Conservation (phyloP, 2,888 invertebrate genomes). For the Acanthosoma haemorrhoidale region DNA sequence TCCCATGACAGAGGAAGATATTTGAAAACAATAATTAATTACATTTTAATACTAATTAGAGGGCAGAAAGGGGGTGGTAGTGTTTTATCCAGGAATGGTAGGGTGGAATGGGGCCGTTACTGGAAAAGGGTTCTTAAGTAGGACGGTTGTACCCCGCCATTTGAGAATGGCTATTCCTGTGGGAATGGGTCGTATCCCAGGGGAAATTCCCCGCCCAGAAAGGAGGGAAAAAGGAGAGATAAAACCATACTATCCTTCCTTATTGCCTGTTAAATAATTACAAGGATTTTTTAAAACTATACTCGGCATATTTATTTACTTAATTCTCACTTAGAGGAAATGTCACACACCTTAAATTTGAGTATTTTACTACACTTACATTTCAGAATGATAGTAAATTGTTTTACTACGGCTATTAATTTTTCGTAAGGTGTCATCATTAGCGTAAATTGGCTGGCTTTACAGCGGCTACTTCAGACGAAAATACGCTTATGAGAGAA, state of each 20-base stretch:
- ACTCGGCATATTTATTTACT: background rate
- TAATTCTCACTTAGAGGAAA: background rate
- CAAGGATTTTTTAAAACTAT: background rate
- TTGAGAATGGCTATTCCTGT: background rate
- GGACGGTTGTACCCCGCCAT: background rate
- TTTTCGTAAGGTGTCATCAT: too few relatives aligned
- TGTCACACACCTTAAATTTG: too few relatives aligned
- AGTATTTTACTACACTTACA: too few relatives aligned
- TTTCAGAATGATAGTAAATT: too few relatives aligned
- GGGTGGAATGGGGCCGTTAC: background rate
- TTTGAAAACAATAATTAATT: too few relatives aligned
- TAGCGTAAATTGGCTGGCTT: too few relatives aligned
- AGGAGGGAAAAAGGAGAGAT: background rate
- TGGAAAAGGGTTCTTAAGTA: background rate
- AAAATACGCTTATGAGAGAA: too few relatives aligned
- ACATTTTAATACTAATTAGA: too few relatives aligned
- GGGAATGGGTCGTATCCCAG: background rate
- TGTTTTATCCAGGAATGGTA: background rate
- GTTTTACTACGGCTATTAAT: too few relatives aligned
- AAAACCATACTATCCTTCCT: background rate
- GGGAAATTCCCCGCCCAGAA: background rate
- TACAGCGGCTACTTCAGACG: too few relatives aligned
- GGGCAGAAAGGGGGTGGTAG: too few relatives aligned
- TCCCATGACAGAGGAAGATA: too few relatives aligned
- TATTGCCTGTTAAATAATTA: background rate